Evolutionary conservation across 2,888 invertebrate species (phyloP).

Genomic region (Blastobasis lacticolella): DNA sequence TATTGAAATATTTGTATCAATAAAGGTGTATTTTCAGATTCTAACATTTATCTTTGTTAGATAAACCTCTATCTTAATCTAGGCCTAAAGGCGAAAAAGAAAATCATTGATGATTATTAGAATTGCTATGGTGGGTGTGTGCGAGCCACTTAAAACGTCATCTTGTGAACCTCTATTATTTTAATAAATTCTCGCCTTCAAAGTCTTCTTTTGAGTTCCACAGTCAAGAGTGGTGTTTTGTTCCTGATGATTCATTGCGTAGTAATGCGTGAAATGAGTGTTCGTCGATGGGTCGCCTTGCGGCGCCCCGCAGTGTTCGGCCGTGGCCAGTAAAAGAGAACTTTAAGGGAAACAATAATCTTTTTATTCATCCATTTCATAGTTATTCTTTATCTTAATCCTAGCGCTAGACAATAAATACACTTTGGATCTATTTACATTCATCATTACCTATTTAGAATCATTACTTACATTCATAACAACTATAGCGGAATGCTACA

Average conservation of each 20-base stretch:
- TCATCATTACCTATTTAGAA: conserved; percentile 22
- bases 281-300: background rate
- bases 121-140: too few species aligned
- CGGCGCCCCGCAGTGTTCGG: background rate
- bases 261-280: background rate
- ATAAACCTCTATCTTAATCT: too few species aligned
- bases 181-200: too few species aligned
- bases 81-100: too few species aligned
- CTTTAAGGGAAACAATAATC: conserved; percentile 44
- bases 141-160: too few species aligned
- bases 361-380: conserved; percentile 35
- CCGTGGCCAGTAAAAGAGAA: conserved; percentile 34
- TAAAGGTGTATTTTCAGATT: too few species aligned
- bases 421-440: conserved; percentile 63
- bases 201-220: too few species aligned
- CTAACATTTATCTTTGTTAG: too few species aligned
- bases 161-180: too few species aligned
- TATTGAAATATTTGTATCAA: too few species aligned
- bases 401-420: conserved; percentile 60
- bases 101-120: too few species aligned
- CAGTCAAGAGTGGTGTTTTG: too few species aligned
- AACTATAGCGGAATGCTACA: conserved; percentile 51
- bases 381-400: conserved; percentile 45
- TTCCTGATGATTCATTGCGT: background rate
- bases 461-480: conserved; percentile 3